Conservation (phyloP, 2,113 vertebrate genomes). For the Mixornis gularis region DNA sequence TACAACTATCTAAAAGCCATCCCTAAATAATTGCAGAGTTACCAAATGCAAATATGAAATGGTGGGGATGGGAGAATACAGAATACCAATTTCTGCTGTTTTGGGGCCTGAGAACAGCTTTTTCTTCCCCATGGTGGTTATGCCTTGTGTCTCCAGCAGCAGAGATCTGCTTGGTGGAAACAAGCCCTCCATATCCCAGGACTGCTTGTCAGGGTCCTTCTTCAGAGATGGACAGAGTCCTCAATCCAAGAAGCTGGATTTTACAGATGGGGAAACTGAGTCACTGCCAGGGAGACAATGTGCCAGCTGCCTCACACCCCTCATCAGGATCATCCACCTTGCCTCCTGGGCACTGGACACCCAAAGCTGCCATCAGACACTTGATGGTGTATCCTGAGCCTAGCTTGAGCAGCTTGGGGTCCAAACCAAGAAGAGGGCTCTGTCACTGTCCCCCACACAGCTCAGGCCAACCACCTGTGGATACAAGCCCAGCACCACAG, state of each 20-base stretch:
- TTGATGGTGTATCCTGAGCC: background rate
- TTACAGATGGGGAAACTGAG: background rate
- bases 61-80: background rate
- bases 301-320: background rate
- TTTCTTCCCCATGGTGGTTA: background rate
- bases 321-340: background rate
- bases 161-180: background rate
- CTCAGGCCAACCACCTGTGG: background rate
- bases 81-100: background rate
- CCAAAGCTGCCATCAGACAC: background rate
- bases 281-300: fast-evolving
- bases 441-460: background rate
- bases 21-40: background rate
- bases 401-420: background rate
- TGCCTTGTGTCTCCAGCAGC: background rate
- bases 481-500: background rate
- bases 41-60: fast-evolving
- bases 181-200: background rate
- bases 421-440: background rate
- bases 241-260: background rate
- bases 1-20: background rate
- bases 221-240: background rate
- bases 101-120: background rate
- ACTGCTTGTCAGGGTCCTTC: background rate
- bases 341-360: fast-evolving